Conservation (phyloP, 2,888 invertebrate genomes). For the Balanococcus diminutus region DNA sequence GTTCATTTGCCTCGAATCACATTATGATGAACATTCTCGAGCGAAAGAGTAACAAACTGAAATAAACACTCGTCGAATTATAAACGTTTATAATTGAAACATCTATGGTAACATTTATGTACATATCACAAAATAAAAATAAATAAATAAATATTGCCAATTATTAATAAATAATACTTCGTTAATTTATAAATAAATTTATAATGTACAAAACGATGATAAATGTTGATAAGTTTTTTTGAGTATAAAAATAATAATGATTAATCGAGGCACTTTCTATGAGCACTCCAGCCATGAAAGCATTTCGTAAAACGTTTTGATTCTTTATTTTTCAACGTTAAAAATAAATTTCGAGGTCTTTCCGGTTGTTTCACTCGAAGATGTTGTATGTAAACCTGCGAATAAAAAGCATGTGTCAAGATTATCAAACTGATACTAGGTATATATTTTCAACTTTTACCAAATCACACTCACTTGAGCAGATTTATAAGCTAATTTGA, state of each 20-base stretch:
- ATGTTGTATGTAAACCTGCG: constrained; percentile 95
- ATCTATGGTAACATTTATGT: constrained; percentile 38
- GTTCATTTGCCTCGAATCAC: too few relatives aligned
- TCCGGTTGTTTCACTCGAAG: constrained; percentile 94
- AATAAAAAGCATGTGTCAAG: too few relatives aligned
- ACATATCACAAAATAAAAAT: constrained; percentile 35
- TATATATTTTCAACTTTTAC: too few relatives aligned
- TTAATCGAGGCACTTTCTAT: constrained; percentile 81
- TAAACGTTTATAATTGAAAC: constrained; percentile 25
- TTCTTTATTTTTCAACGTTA: constrained; percentile 95
- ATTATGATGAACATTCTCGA: too few relatives aligned
- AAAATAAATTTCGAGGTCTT: constrained; percentile 84
- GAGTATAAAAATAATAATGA: neutral
- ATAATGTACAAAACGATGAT: neutral
- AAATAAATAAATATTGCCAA: neutral
- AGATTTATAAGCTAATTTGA: constrained; percentile 97
- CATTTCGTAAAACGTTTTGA: constrained; percentile 94
- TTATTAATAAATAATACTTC: constrained; percentile 27
- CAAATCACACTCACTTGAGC: constrained; percentile 75
- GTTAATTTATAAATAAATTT: constrained; percentile 27
- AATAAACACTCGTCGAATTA: neutral
- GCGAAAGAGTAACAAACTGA: neutral
- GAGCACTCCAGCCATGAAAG: constrained; percentile 97
- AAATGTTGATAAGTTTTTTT: neutral
- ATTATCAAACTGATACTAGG: neutral